phyloP scores from a whole-genome alignment of 2,113 vertebrate species.

The Tragulus kanchil region DNA sequence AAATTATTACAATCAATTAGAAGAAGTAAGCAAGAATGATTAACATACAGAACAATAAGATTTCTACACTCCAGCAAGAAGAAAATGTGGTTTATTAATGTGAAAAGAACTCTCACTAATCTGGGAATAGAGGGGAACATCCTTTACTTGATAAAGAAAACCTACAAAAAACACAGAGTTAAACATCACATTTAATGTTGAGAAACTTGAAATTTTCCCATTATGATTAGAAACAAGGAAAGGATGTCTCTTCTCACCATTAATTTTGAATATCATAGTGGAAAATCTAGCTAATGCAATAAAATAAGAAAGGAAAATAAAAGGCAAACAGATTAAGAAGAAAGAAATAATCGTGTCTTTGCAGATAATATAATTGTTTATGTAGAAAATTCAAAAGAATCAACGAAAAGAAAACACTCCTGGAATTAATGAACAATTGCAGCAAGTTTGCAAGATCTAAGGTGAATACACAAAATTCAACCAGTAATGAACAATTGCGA shows the following conservation, averaged over 20 bases:
- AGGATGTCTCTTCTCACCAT: background rate
- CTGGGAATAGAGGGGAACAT: background rate
- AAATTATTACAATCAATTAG: constrained; percentile 25
- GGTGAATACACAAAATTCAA: background rate
- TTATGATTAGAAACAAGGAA: background rate
- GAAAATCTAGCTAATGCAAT: background rate
- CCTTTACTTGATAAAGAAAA: background rate
- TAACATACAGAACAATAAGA: background rate
- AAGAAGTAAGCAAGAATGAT: background rate
- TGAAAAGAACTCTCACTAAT: background rate
- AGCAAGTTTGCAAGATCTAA: background rate
- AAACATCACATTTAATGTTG: background rate
- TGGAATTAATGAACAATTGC: background rate
- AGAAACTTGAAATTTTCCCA: background rate
- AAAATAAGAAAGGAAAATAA: background rate
- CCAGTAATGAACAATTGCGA: background rate
- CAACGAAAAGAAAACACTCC: background rate
- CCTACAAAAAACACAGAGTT: background rate
- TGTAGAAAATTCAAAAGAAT: background rate
- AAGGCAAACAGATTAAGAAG: background rate
- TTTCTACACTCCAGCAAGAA: background rate
- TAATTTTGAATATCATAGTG: background rate
- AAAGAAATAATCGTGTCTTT: background rate
- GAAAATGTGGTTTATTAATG: constrained; percentile 2
- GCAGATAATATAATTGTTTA: background rate